These are phyloP conservation scores for Mustelus asterias DNA, from an alignment of 2,113 vertebrate genomes.

Conservation along the genomic window DNA sequence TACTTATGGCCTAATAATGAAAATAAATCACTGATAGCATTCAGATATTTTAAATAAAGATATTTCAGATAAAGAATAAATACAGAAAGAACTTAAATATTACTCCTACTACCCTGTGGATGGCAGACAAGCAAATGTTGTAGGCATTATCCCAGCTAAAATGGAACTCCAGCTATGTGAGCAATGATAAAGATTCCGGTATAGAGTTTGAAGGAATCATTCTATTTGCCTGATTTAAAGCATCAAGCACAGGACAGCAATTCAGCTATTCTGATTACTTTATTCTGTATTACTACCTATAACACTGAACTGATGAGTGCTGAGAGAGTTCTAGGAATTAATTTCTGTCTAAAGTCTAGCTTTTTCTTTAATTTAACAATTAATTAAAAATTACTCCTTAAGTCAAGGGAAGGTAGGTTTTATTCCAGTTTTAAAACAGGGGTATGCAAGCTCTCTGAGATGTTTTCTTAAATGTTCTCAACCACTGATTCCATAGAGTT, in stretches of 20 bases:
- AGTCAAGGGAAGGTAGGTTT: too few species aligned
- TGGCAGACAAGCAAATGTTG: background rate
- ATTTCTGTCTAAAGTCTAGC: too few species aligned
- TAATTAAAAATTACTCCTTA: too few species aligned
- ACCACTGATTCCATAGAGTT: too few species aligned
- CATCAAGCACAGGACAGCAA: background rate
- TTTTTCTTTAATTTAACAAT: too few species aligned
- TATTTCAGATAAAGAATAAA: background rate
- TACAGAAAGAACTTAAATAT: background rate
- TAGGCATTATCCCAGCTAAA: background rate
- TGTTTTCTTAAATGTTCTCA: too few species aligned
- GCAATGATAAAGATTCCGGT: background rate
- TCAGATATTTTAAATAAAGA: background rate
- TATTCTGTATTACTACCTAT: background rate
- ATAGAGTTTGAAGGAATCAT: background rate
- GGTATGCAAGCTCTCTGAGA: too few species aligned
- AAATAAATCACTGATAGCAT: background rate
- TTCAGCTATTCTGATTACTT: background rate
- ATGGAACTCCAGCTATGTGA: background rate
- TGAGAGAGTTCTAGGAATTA: too few species aligned
- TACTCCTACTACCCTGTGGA: background rate
- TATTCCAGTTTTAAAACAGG: too few species aligned
- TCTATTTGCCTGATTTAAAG: background rate
- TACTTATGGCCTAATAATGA: background rate
- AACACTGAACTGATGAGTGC: too few species aligned